Evolutionary conservation across 2,888 invertebrate genomes (phyloP).

Genomic region (Hyposoter didymator): DNA sequence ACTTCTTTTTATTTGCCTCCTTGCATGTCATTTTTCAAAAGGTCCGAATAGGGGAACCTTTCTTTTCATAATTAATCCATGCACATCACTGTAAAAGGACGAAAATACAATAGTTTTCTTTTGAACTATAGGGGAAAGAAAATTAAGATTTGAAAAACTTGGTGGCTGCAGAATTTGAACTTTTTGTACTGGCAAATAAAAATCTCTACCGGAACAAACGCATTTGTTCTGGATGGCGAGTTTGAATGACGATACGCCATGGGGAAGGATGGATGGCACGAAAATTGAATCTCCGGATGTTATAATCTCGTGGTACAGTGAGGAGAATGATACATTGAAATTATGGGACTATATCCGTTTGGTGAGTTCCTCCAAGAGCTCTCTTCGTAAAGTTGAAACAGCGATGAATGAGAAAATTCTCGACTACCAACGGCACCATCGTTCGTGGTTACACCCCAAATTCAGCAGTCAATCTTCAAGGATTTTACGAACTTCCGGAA

Average conservation of each 20-base stretch:
- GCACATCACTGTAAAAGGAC: neutral
- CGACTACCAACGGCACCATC: neutral
- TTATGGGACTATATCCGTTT: neutral
- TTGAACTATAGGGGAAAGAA: neutral
- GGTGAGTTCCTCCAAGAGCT: neutral
- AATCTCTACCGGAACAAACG: neutral
- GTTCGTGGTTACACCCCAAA: neutral
- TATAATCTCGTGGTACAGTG: conserved; percentile 43
- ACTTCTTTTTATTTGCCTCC: neutral
- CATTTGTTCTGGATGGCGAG: neutral
- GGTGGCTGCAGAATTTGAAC: neutral
- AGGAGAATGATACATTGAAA: conserved; percentile 32
- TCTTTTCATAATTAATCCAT: neutral
- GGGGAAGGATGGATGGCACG: neutral
- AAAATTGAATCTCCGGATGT: conserved; percentile 17
- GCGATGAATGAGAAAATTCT: conserved; percentile 45
- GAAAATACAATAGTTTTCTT: neutral
- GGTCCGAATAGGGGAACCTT: neutral
- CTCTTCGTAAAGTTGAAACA: conserved; percentile 19
- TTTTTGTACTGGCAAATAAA: neutral
- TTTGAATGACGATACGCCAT: neutral
- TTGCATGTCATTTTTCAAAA: neutral
- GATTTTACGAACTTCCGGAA: neutral
- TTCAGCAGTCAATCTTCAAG: conserved; percentile 4
- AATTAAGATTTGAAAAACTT: neutral